phyloP scores from a whole-genome alignment of 2,113 vertebrate species.

The Rhadina sibilatrix region DNA sequence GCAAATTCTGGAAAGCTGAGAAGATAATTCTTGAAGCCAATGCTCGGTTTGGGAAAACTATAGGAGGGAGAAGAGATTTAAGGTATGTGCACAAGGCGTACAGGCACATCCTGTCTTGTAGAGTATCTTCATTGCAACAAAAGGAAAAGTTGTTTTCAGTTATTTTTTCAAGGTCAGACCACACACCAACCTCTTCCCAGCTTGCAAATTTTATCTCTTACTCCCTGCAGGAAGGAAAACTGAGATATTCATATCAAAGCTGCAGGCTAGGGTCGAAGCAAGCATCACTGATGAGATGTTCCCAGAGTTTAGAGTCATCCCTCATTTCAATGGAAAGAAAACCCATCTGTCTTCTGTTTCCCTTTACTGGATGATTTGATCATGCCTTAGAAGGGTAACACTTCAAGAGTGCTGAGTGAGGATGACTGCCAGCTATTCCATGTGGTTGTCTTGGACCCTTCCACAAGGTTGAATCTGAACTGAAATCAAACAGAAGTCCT shows the following conservation, averaged over 20 bases:
- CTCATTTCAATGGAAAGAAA: neutral
- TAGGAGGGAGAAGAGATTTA: neutral
- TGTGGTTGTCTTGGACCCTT: neutral
- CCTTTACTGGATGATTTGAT: neutral
- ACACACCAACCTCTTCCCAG: neutral
- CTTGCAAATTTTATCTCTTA: neutral
- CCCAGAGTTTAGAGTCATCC: neutral
- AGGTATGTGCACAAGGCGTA: neutral
- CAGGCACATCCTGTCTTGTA: neutral
- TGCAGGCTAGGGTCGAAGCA: neutral
- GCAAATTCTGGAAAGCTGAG: constrained; percentile 37
- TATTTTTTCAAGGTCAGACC: neutral
- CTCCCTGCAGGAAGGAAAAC: neutral
- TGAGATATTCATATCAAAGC: neutral
- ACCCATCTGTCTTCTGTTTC: neutral
- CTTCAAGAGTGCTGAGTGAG: neutral
- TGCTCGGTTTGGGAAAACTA: neutral
- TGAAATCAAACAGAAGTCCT: neutral
- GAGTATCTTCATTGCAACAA: neutral
- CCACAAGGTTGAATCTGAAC: neutral
- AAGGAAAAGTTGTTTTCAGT: neutral
- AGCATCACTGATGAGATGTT: neutral
- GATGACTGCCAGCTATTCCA: neutral
- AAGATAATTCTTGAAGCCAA: constrained; percentile 5
- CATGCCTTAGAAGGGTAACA: neutral